Evolutionary conservation across 2,113 vertebrate species (phyloP).

Genomic region (Oophaga pumilio): DNA sequence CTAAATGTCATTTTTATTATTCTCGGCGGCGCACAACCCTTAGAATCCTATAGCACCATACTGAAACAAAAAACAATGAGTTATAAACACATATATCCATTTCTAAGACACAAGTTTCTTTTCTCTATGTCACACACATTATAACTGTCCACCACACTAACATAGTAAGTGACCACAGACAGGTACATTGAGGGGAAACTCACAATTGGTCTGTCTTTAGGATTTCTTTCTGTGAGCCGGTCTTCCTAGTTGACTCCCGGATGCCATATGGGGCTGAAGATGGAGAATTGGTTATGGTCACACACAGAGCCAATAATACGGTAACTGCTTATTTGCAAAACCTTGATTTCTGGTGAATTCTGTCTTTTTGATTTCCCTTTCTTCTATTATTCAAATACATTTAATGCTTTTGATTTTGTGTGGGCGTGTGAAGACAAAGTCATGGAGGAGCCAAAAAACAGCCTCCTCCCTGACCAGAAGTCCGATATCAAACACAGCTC

Average conservation of each 20-base stretch:
- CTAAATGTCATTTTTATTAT: neutral
- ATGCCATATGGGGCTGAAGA: constrained; percentile 91
- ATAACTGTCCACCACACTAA: neutral
- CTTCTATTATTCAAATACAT: neutral
- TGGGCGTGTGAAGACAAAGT: constrained; percentile 15
- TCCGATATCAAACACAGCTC: neutral
- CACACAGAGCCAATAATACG: neutral
- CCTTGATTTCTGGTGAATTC: neutral
- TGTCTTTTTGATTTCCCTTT: neutral
- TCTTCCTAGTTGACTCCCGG: constrained; percentile 93
- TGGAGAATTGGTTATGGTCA: neutral
- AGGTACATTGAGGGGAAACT: constrained; percentile 57
- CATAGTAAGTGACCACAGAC: neutral
- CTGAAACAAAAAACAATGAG: neutral
- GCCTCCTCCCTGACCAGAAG: neutral
- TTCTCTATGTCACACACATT: neutral
- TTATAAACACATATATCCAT: neutral
- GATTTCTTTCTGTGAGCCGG: constrained; percentile 85
- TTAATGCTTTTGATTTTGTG: constrained; percentile 15
- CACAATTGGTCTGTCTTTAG: constrained; percentile 82
- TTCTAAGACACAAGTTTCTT: neutral
- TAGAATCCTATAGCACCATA: neutral
- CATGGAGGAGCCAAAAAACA: constrained; percentile 7
- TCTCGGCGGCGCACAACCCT: neutral
- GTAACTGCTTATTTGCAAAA: neutral